Evolutionary conservation across 1,140 invertebrate genomes (phyloP).

Genomic region (Whitmania pigra): DNA sequence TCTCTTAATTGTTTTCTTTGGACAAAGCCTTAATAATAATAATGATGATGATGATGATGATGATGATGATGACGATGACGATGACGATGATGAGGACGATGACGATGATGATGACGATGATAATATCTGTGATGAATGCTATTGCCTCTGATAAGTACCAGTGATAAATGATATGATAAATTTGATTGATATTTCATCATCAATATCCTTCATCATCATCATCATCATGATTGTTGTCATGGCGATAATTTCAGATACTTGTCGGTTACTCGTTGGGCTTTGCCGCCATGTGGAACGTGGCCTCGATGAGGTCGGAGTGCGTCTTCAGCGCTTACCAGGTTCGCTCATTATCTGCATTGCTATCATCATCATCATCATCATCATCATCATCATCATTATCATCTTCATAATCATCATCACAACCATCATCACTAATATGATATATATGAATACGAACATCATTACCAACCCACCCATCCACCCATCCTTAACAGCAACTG

Average conservation of each 20-base stretch:
- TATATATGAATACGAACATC: not conserved
- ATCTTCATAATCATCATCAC: not conserved
- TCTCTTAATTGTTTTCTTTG: too few relatives aligned
- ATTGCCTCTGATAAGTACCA: too few relatives aligned
- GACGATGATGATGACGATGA: too few relatives aligned
- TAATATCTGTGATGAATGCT: too few relatives aligned
- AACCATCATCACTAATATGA: not conserved
- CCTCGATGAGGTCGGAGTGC: not conserved
- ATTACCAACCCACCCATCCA: not conserved
- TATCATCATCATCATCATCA: not conserved
- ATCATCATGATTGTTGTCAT: not conserved
- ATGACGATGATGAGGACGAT: too few relatives aligned
- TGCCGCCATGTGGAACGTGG: not conserved
- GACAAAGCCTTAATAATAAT: too few relatives aligned
- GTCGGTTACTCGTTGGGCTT: slow-evolving; percentile 4
- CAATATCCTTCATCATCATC: too few relatives aligned
- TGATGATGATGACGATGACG: too few relatives aligned
- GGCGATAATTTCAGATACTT: not conserved
- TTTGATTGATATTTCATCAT: too few relatives aligned
- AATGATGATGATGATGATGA: too few relatives aligned
- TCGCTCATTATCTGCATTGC: not conserved
- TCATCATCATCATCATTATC: not conserved
- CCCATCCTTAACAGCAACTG: slow-evolving; percentile 58
- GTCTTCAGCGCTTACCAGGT: not conserved
- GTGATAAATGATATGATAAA: too few relatives aligned